Conservation (phyloP, 2,113 vertebrate species). For the Helogale parvula region DNA sequence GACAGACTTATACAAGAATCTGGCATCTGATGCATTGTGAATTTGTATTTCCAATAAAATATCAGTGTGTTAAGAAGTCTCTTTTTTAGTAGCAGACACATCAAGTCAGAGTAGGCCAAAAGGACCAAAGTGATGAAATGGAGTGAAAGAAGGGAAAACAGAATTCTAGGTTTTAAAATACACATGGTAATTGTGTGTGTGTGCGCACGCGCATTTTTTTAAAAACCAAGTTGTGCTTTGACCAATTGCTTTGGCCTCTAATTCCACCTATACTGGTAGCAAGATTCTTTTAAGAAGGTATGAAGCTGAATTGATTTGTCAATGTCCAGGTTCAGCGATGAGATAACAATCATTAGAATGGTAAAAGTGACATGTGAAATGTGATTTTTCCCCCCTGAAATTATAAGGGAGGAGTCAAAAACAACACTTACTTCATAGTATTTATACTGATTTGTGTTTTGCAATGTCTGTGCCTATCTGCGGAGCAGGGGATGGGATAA, state of each 20-base stretch:
- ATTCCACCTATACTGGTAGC: neutral
- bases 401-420: neutral
- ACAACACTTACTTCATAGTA: neutral
- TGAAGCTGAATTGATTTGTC: neutral
- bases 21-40: conserved; percentile 27
- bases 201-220: neutral
- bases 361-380: neutral
- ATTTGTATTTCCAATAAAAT: conserved; percentile 43
- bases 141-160: neutral
- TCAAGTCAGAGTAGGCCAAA: neutral
- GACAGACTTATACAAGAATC: neutral
- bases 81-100: neutral
- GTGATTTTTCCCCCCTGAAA: neutral
- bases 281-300: neutral
- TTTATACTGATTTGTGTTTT: neutral
- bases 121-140: neutral
- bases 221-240: neutral
- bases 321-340: neutral
- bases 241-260: neutral
- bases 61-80: neutral
- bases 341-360: neutral
- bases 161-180: conserved; percentile 37
- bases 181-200: rapidly evolving
- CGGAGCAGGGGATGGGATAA: neutral
- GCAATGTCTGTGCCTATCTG: neutral